Evolutionary conservation across 2,113 vertebrate genomes (phyloP).

Genomic region (Arizona elegans): DNA sequence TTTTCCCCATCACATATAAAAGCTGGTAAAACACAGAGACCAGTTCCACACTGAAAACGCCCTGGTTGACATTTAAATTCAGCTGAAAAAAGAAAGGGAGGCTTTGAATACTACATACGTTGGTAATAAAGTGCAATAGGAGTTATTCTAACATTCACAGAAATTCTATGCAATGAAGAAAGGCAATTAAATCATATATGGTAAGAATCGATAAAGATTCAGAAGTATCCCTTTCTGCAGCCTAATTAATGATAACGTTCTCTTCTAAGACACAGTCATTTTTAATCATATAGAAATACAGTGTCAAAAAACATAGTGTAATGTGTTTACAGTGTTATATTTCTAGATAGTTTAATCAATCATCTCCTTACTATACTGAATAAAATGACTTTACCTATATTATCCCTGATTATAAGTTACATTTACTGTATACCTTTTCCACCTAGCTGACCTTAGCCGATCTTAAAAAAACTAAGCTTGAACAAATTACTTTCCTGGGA

Average conservation of each 20-base stretch:
- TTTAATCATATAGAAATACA: background rate
- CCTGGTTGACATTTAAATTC: conserved; percentile 98
- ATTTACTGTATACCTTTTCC: background rate
- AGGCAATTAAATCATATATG: background rate
- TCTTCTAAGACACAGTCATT: background rate
- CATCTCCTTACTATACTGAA: background rate
- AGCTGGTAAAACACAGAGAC: conserved; percentile 93
- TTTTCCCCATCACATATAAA: conserved; percentile 99
- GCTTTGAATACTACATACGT: background rate
- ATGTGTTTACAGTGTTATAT: background rate
- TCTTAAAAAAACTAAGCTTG: background rate
- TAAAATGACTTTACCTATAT: background rate
- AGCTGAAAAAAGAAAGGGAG: conserved; percentile 68
- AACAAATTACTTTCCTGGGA: background rate
- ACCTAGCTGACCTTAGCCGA: background rate
- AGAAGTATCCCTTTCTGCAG: background rate
- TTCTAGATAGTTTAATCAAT: background rate
- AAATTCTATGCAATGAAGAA: background rate
- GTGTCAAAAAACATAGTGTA: background rate
- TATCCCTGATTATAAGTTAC: background rate
- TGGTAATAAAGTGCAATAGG: conserved; percentile 3
- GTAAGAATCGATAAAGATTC: background rate
- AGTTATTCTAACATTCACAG: background rate
- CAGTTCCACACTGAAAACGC: conserved; percentile 95
- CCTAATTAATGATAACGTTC: background rate